Conservation (phyloP, 2,888 invertebrate species). For the Acheta domesticus region DNA sequence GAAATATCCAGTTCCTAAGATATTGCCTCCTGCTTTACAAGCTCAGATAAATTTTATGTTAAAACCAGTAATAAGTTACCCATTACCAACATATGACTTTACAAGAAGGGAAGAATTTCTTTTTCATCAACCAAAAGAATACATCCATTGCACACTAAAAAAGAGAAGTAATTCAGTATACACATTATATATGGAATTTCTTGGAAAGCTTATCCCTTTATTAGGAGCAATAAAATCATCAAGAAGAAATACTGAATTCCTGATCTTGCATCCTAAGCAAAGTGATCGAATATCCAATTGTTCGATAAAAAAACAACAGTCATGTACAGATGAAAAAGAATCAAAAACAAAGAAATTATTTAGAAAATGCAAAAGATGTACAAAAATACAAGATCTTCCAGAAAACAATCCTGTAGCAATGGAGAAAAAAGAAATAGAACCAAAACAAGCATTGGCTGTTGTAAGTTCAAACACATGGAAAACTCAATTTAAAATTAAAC, state of each 20-base stretch:
- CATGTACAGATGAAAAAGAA: background rate
- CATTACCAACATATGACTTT: background rate
- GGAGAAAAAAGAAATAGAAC: too few species aligned
- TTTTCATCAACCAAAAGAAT: background rate
- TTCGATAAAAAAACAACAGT: background rate
- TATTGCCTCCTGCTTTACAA: background rate
- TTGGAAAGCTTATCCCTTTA: constrained; percentile 22
- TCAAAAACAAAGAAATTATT: background rate
- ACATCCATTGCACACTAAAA: background rate
- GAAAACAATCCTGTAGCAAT: background rate
- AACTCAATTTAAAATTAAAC: constrained; percentile 24
- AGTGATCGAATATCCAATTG: background rate
- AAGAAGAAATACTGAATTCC: background rate
- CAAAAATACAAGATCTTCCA: background rate
- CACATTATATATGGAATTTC: constrained; percentile 22
- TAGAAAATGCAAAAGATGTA: background rate
- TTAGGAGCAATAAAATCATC: background rate
- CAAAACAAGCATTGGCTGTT: background rate
- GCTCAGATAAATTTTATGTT: background rate
- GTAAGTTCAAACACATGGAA: constrained; percentile 11
- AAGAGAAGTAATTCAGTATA: constrained; percentile 1
- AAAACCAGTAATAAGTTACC: background rate
- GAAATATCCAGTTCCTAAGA: background rate
- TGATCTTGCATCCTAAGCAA: background rate
- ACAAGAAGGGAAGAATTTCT: background rate